Evolutionary conservation across 1,140 invertebrate genomes (phyloP).

Genomic region (Brachionus sp.): DNA sequence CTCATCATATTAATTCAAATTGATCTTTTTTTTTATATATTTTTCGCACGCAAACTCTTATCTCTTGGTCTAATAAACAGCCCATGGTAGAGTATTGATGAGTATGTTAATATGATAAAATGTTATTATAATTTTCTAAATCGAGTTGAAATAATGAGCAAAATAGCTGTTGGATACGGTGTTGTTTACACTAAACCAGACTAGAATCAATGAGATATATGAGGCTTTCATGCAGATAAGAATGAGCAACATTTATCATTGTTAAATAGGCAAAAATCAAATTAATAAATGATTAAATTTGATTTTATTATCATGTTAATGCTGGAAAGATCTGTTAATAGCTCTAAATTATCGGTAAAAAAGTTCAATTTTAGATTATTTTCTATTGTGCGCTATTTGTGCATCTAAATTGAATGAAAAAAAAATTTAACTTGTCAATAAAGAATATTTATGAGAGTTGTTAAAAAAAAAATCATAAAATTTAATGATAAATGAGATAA

Average conservation of each 20-base stretch:
- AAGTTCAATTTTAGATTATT: neutral
- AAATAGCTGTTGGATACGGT: slow-evolving; percentile 39
- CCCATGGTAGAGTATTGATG: neutral
- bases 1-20: slow-evolving; percentile 41
- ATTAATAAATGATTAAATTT: slow-evolving; percentile 15
- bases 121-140: slow-evolving; percentile 25
- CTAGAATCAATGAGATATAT: slow-evolving; percentile 11
- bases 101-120: slow-evolving; percentile 31
- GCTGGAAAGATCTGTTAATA: slow-evolving; percentile 16
- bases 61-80: neutral
- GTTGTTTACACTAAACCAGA: slow-evolving; percentile 21
- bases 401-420: neutral
- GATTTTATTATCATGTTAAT: neutral
- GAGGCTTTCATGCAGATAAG: neutral
- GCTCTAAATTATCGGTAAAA: neutral
- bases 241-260: slow-evolving; percentile 10
- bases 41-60: slow-evolving; percentile 28
- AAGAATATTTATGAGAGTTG: neutral
- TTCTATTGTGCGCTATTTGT: neutral
- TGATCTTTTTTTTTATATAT: neutral
- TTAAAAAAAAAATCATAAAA: neutral
- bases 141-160: slow-evolving; percentile 25
- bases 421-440: too few relatives aligned
- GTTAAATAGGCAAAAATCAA: neutral
- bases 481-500: neutral